Percentiles rank a stretch among this genome's conserved stretches.
Conservation (phyloP, 2,888 invertebrate species). For the Altica lythri region DNA sequence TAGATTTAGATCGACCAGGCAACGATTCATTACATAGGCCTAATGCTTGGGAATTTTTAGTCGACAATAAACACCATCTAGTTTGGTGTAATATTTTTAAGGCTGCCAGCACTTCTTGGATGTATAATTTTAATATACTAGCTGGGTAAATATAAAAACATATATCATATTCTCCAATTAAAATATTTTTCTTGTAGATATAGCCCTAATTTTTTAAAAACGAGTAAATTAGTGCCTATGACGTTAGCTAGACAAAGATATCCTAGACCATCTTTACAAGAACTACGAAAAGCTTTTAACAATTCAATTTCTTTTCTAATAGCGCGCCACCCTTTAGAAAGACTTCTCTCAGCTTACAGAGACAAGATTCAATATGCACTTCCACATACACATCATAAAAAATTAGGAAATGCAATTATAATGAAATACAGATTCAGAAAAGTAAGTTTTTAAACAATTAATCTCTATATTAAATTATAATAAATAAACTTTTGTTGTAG, state of each 20-base stretch:
- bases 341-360: constrained; percentile 79
- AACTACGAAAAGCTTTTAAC: constrained; percentile 73
- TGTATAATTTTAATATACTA: constrained; percentile 87
- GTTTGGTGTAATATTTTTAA: constrained; percentile 86
- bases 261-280: constrained; percentile 73
- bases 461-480: too few relatives aligned
- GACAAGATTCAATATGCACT: constrained; percentile 84
- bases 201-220: constrained; percentile 74
- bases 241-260: constrained; percentile 79
- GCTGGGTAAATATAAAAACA: constrained; percentile 64
- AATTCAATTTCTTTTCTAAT: constrained; percentile 78
- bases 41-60: constrained; percentile 85
- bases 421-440: constrained; percentile 66
- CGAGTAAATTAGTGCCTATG: constrained; percentile 78
- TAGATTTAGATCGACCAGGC: constrained; percentile 65
- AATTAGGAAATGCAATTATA: constrained; percentile 77
- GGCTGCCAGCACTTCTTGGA: constrained; percentile 89
- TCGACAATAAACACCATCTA: constrained; percentile 77
- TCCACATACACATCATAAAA: constrained; percentile 81
- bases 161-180: neutral
- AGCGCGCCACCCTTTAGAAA: constrained; percentile 80
- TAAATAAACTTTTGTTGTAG: neutral
- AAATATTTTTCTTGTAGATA: constrained; percentile 59
- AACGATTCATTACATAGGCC: constrained; percentile 68
- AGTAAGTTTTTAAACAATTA: too few relatives aligned